phyloP scores from a whole-genome alignment of 2,888 invertebrate species.

The Eupithecia vulgata region DNA sequence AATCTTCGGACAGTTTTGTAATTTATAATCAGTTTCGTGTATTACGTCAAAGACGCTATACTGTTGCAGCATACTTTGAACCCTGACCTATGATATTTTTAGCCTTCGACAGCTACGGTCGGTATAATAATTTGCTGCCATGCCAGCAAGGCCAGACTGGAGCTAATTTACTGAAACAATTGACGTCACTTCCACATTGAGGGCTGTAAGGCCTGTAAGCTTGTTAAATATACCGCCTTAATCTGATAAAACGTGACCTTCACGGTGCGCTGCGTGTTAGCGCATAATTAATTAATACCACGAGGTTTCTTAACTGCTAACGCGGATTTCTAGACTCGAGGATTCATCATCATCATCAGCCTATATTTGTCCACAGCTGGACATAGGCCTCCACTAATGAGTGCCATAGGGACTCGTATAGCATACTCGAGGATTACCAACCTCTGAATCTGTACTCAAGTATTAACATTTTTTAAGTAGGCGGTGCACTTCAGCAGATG shows the following conservation, averaged over 20 bases:
- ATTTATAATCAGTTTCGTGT: conserved; percentile 13
- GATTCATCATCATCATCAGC: no score
- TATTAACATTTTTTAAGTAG: conserved; percentile 44
- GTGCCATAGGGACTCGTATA: no score
- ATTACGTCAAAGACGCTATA: conserved; percentile 33
- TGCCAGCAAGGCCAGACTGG: conserved; percentile 66
- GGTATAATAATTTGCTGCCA: conserved; percentile 52
- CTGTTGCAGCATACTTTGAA: conserved; percentile 57
- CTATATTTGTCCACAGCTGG: no score
- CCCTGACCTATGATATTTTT: conserved; percentile 79
- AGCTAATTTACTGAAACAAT: conserved; percentile 79
- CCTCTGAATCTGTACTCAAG: conserved; percentile 19
- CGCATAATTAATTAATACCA: conserved; percentile 43
- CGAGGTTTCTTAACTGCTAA: conserved; percentile 32
- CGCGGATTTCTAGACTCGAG: not conserved
- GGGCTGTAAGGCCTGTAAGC: conserved; percentile 69
- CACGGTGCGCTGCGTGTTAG: conserved; percentile 47
- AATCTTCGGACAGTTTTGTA: conserved; percentile 5
- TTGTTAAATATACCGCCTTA: conserved; percentile 67
- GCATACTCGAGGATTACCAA: not conserved
- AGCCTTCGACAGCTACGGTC: conserved; percentile 56
- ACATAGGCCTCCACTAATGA: no score
- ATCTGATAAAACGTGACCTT: conserved; percentile 63
- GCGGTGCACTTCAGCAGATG: conserved; percentile 48
- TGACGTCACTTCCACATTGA: conserved; percentile 74